Percentiles rank a stretch among this genome's conserved stretches.
Evolutionary conservation across 2,888 invertebrate species (phyloP).

Genomic region (Parascotia fuliginaria): DNA sequence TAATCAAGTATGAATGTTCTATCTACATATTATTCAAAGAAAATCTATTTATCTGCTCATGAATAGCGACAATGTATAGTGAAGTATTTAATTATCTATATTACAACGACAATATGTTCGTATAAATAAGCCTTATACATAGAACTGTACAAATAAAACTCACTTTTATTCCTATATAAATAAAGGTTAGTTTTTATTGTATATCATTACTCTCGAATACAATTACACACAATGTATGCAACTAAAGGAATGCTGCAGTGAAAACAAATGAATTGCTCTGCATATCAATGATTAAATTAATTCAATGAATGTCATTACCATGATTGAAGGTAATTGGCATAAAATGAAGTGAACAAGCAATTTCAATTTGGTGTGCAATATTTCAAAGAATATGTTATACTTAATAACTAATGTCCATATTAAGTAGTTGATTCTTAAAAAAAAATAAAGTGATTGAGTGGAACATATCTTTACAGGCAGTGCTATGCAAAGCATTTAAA

Average conservation of each 20-base stretch:
- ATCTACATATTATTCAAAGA: no score
- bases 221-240: background rate
- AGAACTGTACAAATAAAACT: slow-evolving; percentile 1
- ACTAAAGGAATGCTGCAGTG: slow-evolving; percentile 39
- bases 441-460: background rate
- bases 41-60: no score
- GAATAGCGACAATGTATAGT: slow-evolving; percentile 35
- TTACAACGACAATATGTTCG: slow-evolving; percentile 16
- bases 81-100: slow-evolving; percentile 20
- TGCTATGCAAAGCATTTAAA: no score
- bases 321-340: slow-evolving; percentile 16
- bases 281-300: slow-evolving; percentile 35
- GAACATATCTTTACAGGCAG: no score
- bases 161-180: background rate
- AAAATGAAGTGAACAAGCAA: slow-evolving; percentile 11
- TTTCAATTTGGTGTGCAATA: background rate
- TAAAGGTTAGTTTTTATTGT: slow-evolving; percentile 11
- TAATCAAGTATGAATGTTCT: no score
- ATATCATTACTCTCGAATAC: no score
- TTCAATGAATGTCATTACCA: slow-evolving; percentile 22
- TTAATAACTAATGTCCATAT: background rate
- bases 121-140: slow-evolving; percentile 22
- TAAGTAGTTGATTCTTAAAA: background rate
- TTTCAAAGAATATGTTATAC: background rate
- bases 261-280: slow-evolving; percentile 41